Conservation (phyloP, 2,888 invertebrate genomes). For the Limulus polyphemus region DNA sequence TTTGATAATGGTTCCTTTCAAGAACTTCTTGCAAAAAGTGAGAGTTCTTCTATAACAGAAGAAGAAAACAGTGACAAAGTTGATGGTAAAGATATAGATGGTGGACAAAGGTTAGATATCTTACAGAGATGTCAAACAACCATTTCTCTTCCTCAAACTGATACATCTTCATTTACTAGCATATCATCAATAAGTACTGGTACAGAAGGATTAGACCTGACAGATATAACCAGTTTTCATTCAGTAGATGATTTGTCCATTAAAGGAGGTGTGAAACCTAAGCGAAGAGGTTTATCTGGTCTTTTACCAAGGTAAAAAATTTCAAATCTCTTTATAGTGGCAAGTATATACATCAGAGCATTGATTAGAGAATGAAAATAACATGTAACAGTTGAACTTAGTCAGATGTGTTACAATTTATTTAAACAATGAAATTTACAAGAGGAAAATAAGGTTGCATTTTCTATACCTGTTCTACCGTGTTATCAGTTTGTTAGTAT, state of each 20-base stretch:
- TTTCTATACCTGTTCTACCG: too few species aligned
- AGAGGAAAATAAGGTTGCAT: too few species aligned
- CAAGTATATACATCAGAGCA: too few species aligned
- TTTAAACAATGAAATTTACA: too few species aligned
- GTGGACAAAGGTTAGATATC: not conserved
- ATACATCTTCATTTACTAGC: slow-evolving; percentile 25
- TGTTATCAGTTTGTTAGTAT: too few species aligned
- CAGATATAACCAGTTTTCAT: slow-evolving; percentile 14
- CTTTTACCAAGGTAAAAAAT: slow-evolving; percentile 18
- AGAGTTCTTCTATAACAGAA: not conserved
- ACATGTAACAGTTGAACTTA: too few species aligned
- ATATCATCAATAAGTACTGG: slow-evolving; percentile 24
- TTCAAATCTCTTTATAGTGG: too few species aligned
- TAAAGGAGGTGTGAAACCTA: slow-evolving; percentile 21
- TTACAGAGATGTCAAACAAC: not conserved
- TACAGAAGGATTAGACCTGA: slow-evolving; percentile 10
- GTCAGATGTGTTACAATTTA: too few species aligned
- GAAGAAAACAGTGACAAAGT: not conserved
- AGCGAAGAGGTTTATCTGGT: slow-evolving; percentile 21
- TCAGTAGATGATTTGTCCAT: slow-evolving; percentile 19
- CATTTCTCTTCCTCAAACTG: slow-evolving; percentile 10
- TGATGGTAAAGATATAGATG: not conserved
- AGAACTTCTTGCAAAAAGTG: not conserved
- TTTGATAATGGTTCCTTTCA: too few species aligned
- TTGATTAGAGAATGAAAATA: too few species aligned